phyloP scores from a whole-genome alignment of 2,888 invertebrate species.

The Noctua fimbriata region DNA sequence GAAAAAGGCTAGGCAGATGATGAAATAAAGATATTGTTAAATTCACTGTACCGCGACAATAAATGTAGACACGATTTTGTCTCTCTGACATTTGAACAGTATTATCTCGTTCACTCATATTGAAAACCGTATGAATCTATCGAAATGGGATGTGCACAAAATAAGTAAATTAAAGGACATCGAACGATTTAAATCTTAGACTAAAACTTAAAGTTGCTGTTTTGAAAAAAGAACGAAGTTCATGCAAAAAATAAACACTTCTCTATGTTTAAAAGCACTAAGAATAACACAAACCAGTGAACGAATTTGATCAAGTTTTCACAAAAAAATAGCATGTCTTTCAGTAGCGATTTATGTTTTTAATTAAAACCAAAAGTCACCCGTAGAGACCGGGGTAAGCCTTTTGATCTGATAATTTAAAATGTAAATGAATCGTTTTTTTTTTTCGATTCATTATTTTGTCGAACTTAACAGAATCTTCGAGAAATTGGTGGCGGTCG shows the following conservation, averaged over 20 bases:
- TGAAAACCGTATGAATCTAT: too few species aligned
- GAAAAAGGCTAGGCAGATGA: too few species aligned
- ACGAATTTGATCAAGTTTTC: neutral
- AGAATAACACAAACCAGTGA: neutral
- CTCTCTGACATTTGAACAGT: too few species aligned
- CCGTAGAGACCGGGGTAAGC: neutral
- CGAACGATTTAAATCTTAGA: too few species aligned
- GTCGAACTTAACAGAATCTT: neutral
- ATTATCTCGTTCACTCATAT: too few species aligned
- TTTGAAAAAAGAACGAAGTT: too few species aligned
- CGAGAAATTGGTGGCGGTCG: neutral
- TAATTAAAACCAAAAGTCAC: neutral
- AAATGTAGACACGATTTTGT: too few species aligned
- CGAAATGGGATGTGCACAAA: too few species aligned
- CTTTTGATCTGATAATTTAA: neutral
- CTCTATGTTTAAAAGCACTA: neutral
- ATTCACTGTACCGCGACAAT: too few species aligned
- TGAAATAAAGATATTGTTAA: too few species aligned
- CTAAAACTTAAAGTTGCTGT: too few species aligned
- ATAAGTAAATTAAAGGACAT: too few species aligned
- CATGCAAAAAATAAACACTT: neutral
- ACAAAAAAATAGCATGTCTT: neutral
- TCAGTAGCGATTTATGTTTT: neutral
- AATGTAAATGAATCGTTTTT: neutral
- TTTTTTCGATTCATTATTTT: neutral